phyloP scores from a whole-genome alignment of 1,140 invertebrate species.

The Prorops nasuta region DNA sequence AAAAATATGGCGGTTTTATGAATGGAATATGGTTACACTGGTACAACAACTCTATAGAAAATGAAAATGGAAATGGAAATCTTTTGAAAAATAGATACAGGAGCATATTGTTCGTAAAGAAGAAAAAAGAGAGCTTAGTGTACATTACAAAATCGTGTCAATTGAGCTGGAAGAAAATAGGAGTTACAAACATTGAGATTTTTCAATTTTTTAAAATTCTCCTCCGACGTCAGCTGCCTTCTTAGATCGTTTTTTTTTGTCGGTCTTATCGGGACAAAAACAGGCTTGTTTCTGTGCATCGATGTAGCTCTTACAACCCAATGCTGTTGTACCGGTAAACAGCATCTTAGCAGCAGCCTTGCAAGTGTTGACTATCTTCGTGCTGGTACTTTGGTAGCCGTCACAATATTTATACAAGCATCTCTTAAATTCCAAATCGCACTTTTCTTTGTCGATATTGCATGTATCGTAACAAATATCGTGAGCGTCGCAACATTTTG shows the following conservation, averaged over 20 bases:
- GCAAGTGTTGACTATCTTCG: conserved; percentile 71
- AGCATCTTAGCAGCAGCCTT: conserved; percentile 81
- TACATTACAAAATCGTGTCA: too few relatives aligned
- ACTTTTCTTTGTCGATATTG: conserved; percentile 79
- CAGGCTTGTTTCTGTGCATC: conserved; percentile 79
- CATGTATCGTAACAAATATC: conserved; percentile 91
- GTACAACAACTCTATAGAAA: too few relatives aligned
- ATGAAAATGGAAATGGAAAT: too few relatives aligned
- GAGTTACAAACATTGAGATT: too few relatives aligned
- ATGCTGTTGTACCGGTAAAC: conserved; percentile 75
- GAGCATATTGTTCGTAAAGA: too few relatives aligned
- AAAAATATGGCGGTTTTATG: too few relatives aligned
- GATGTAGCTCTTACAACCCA: conserved; percentile 80
- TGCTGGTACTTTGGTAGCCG: conserved; percentile 62
- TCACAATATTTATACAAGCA: conserved; percentile 84
- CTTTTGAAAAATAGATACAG: too few relatives aligned
- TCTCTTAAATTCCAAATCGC: conserved; percentile 82
- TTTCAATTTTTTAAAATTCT: conserved; percentile 36
- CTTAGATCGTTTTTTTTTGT: conserved; percentile 37
- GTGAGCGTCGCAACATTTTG: conserved; percentile 80
- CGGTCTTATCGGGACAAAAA: conserved; percentile 58
- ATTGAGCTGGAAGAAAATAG: too few relatives aligned
- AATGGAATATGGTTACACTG: too few relatives aligned
- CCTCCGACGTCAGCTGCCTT: conserved; percentile 39
- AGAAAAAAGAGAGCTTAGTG: too few relatives aligned